Evolutionary conservation across 2,888 invertebrate species (phyloP), one percentile per base, ranked within the genome.

Genomic region (Willowsia nigromaculata): DNA sequence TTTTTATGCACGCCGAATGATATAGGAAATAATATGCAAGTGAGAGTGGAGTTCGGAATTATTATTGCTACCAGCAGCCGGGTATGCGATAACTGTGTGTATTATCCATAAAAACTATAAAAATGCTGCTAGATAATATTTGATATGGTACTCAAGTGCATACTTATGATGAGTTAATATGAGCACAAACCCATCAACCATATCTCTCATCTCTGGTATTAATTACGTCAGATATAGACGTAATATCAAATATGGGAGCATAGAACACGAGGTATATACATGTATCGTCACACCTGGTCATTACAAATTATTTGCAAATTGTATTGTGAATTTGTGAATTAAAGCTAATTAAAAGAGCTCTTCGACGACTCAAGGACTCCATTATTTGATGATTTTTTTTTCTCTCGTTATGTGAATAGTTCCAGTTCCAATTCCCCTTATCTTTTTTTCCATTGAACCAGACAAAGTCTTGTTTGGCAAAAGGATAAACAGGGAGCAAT

Each of bases 281-380:
- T 13, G 43, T 40, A 11, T 43, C 37, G 22, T 40, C 7, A 40
- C 30, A 62, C 62, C 62, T 62, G 74, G 25, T 25, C 47, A 15
- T 22, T 25, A 25, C 74, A 47, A 15, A 47, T 76, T 59, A 9
- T 37, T 37, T 4, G 37, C 47, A 65, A 27, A 53, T 22, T 71
- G 71, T n/a, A n/a, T n/a, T n/a, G 65, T 47, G 47, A 86, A 86
- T 65, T 68, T 81, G 86, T 68, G 71, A 86, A 86, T 86, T 86
- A 56, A 80, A 65, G 86, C 53, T 86, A 86, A 86, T 86, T 86
- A 81, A 80, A n/a, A 68, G 80, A 86, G 71, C 71, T 81, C 56
- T 68, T 76, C 59, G 76, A 25, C 47, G 40, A 86, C 68, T 86
- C 86, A 86, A 86, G 86, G 86, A 86, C 86, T 81, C 30, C 53